phyloP scores from a whole-genome alignment of 1,140 invertebrate genomes.

The Agraylea sexmaculata region DNA sequence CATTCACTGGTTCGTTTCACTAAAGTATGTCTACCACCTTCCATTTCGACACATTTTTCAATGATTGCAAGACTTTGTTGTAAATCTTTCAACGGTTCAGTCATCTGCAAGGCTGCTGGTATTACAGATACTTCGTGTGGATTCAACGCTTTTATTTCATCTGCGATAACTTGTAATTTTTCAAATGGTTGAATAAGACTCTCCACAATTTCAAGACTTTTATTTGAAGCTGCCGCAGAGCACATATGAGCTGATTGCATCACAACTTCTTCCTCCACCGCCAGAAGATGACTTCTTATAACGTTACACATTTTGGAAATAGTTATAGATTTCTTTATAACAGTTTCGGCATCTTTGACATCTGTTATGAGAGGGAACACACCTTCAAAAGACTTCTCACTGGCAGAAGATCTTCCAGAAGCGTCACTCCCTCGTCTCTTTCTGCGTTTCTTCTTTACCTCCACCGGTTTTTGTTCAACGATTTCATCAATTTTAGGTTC shows the following conservation, averaged over 20 bases:
- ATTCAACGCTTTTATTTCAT: slow-evolving; percentile 32
- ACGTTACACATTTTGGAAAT: slow-evolving; percentile 19
- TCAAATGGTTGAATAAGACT: slow-evolving; percentile 48
- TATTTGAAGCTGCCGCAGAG: slow-evolving; percentile 45
- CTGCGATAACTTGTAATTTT: slow-evolving; percentile 48
- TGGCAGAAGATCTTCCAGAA: slow-evolving; percentile 36
- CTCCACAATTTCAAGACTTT: slow-evolving; percentile 50
- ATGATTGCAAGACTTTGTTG: slow-evolving; percentile 50
- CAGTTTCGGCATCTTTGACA: slow-evolving; percentile 23
- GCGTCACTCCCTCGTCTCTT: slow-evolving; percentile 27
- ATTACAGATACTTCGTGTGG: slow-evolving; percentile 33
- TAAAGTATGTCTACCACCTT: slow-evolving; percentile 48
- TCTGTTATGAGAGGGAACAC: slow-evolving; percentile 24
- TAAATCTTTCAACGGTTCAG: slow-evolving; percentile 46
- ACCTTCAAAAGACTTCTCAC: slow-evolving; percentile 33
- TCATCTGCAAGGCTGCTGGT: slow-evolving; percentile 42
- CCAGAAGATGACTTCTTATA: slow-evolving; percentile 36
- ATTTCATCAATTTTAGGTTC: slow-evolving; percentile 30
- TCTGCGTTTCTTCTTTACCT: slow-evolving; percentile 28
- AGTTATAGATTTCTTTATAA: slow-evolving; percentile 10
- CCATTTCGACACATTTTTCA: slow-evolving; percentile 54
- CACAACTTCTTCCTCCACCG: slow-evolving; percentile 47
- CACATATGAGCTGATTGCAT: slow-evolving; percentile 50
- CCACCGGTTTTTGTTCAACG: slow-evolving; percentile 28
- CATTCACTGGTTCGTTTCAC: slow-evolving; percentile 51